Conservation (phyloP, 2,797 vertebrate species). For the Remorina albescens region DNA sequence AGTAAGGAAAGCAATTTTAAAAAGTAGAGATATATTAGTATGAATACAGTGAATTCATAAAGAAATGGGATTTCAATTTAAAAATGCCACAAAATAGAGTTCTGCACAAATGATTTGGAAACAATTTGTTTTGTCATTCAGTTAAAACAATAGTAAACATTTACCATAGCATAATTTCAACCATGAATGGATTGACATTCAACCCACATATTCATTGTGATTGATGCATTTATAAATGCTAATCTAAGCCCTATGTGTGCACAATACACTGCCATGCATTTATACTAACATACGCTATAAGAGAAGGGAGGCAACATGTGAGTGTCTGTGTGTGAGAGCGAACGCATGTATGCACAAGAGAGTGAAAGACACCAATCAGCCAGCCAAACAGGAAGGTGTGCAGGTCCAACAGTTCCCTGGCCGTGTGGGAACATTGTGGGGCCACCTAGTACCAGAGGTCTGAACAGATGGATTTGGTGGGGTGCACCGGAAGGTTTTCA, state of each 20-base stretch:
- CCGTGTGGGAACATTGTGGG: conserved; percentile 32
- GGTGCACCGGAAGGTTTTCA: conserved; percentile 63
- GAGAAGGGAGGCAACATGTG: background rate
- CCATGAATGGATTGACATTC: background rate
- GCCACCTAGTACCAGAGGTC: conserved; percentile 54
- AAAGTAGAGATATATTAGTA: too few relatives aligned
- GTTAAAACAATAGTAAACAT: background rate
- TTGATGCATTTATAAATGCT: background rate
- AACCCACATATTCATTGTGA: background rate
- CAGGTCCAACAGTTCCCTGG: conserved; percentile 35
- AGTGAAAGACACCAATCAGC: conserved; percentile 15
- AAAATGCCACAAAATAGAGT: background rate
- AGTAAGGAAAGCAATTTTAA: too few relatives aligned
- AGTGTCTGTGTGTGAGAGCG: background rate
- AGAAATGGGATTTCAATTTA: background rate
- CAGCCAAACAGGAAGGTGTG: conserved; percentile 53
- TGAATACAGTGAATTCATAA: too few relatives aligned
- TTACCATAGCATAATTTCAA: background rate
- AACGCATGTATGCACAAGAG: background rate
- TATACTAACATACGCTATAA: background rate
- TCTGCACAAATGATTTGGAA: background rate
- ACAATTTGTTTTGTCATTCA: background rate
- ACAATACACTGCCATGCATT: conserved; percentile 8
- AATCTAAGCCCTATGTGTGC: background rate
- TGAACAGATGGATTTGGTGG: conserved; percentile 77